These are phyloP conservation scores for Micromussa lordhowensis DNA, from an alignment of 92 coral and sea anemone genomes.

Conservation along the genomic window DNA sequence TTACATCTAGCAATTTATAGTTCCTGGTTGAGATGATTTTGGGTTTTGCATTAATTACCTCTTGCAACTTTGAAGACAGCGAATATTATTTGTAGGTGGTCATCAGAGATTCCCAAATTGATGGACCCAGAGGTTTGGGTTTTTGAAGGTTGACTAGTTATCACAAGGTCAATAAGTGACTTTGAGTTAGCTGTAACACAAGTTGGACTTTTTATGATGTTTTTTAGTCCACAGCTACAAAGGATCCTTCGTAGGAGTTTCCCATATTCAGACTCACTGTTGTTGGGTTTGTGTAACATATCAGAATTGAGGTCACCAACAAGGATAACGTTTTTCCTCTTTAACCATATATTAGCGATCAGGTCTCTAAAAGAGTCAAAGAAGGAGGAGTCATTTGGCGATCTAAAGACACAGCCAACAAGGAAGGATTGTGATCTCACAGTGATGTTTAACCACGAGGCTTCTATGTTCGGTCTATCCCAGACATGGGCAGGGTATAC, in stretches of 20 bases:
- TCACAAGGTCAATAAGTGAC: constrained; percentile 38
- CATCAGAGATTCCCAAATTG: constrained; percentile 30
- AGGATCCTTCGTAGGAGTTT: constrained; percentile 31
- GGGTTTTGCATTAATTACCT: too few species aligned
- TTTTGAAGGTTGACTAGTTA: constrained; percentile 49
- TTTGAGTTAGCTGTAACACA: constrained; percentile 26
- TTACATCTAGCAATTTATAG: constrained; percentile 16
- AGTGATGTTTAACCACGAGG: constrained; percentile 42
- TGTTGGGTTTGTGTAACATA: constrained; percentile 16
- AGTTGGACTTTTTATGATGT: constrained; percentile 47
- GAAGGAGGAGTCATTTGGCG: constrained; percentile 51
- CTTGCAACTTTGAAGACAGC: too few species aligned
- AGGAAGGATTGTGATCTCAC: constrained; percentile 44
- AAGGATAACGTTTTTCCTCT: constrained; percentile 56
- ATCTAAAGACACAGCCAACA: constrained; percentile 36
- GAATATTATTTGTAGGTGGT: neutral
- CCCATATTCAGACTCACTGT: constrained; percentile 27
- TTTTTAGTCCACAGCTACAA: constrained; percentile 26
- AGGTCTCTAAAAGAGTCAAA: constrained; percentile 36
- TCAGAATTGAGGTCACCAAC: constrained; percentile 47
- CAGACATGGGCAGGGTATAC: constrained; percentile 12
- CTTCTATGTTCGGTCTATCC: constrained; percentile 24
- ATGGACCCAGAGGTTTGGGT: constrained; percentile 27
- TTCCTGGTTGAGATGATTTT: constrained; percentile 21
- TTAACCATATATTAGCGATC: constrained; percentile 47